phyloP scores from a whole-genome alignment of 2,888 invertebrate genomes.

The Junonia oenone region DNA sequence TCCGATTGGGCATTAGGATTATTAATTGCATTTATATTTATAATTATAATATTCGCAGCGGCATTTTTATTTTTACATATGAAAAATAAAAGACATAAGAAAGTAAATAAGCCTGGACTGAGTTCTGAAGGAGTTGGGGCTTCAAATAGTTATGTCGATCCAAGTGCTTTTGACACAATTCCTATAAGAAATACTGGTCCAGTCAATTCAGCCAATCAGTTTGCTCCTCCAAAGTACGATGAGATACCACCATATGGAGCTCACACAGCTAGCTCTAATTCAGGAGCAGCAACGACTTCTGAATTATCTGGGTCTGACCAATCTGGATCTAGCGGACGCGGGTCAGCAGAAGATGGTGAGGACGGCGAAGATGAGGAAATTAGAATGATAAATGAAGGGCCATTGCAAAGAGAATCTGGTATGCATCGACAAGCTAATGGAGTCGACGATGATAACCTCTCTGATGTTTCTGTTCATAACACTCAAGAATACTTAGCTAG shows the following conservation, averaged over 20 bases:
- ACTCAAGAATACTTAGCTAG: constrained; percentile 97
- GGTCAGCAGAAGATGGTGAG: constrained; percentile 96
- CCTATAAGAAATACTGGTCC: constrained; percentile 86
- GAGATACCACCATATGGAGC: constrained; percentile 92
- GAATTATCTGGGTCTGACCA: constrained; percentile 96
- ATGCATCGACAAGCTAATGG: constrained; percentile 81
- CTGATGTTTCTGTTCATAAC: constrained; percentile 94
- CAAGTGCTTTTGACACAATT: constrained; percentile 93
- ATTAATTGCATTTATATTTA: constrained; percentile 88
- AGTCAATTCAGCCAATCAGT: constrained; percentile 81
- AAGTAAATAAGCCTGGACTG: constrained; percentile 87
- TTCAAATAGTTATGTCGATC: constrained; percentile 91
- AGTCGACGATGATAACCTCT: constrained; percentile 85
- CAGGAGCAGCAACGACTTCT: constrained; percentile 90
- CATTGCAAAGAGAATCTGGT: constrained; percentile 86
- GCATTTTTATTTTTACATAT: constrained; percentile 92
- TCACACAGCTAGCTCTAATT: constrained; percentile 88
- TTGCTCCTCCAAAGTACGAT: constrained; percentile 94
- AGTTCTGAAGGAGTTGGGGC: constrained; percentile 87
- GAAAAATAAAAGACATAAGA: constrained; percentile 88
- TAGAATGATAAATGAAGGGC: constrained; percentile 97
- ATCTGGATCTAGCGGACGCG: constrained; percentile 96
- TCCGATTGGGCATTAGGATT: constrained; percentile 95
- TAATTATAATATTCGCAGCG: constrained; percentile 90
- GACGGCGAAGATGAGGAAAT: constrained; percentile 98